These are phyloP conservation scores for Heliconius cydno DNA, from an alignment of 2,888 invertebrate species.

Conservation along the genomic window DNA sequence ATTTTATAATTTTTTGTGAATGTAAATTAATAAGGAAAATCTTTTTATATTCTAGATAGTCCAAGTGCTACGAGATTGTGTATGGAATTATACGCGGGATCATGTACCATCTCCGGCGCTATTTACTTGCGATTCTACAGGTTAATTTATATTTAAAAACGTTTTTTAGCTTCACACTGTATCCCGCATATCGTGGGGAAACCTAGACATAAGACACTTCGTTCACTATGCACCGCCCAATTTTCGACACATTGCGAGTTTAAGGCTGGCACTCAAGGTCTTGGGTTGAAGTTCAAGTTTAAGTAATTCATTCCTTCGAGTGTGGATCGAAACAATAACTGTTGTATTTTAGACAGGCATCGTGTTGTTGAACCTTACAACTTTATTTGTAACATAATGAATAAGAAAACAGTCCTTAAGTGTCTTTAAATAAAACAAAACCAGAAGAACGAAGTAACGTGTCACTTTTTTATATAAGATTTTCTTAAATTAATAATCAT, in stretches of 20 bases:
- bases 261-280: too few species aligned
- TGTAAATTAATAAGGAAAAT: neutral
- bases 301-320: too few species aligned
- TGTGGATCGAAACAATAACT: too few species aligned
- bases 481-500: neutral
- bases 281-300: too few species aligned
- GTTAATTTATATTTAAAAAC: constrained; percentile 51
- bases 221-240: neutral
- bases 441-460: neutral
- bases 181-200: too few species aligned
- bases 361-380: too few species aligned
- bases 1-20: neutral
- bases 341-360: too few species aligned
- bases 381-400: neutral
- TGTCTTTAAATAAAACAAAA: neutral
- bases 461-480: neutral
- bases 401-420: too few species aligned
- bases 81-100: constrained; percentile 95
- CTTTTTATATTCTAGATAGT: constrained; percentile 85
- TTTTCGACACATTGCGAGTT: too few species aligned
- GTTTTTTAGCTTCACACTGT: neutral
- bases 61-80: constrained; percentile 90
- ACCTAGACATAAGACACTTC: neutral
- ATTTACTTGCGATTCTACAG: constrained; percentile 87
- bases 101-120: constrained; percentile 93